Evolutionary conservation across 1,140 invertebrate species (phyloP).

Genomic region (Metaphire vulgaris): DNA sequence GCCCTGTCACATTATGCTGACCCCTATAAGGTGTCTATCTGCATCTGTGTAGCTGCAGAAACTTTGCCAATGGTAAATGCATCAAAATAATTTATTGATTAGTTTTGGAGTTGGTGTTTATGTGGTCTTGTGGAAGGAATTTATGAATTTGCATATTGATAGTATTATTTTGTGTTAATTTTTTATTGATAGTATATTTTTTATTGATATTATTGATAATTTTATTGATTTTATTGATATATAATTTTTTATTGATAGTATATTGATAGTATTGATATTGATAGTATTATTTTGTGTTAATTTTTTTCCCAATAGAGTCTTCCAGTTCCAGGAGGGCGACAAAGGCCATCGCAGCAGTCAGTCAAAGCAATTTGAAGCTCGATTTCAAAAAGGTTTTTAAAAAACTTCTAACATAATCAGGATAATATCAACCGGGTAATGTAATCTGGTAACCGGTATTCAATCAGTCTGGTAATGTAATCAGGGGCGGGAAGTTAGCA

Average conservation of each 20-base stretch:
- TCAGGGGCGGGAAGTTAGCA: too few species aligned
- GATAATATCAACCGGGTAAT: too few species aligned
- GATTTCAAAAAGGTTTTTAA: conserved; percentile 44
- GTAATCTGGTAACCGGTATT: too few species aligned
- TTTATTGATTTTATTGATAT: not conserved
- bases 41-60: too few species aligned
- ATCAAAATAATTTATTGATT: not conserved
- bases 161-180: not conserved
- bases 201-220: not conserved
- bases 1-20: too few species aligned
- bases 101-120: conserved; percentile 3
- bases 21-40: too few species aligned
- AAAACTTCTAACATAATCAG: too few species aligned
- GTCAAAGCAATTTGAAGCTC: conserved; percentile 42
- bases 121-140: not conserved
- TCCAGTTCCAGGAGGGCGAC: conserved; percentile 70
- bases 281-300: not conserved
- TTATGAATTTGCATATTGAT: not conserved
- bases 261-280: not conserved
- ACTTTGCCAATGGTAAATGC: too few species aligned
- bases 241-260: conserved; percentile 2
- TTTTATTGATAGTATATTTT: not conserved
- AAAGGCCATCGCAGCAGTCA: conserved; percentile 44
- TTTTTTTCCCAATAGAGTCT: conserved; percentile 41
- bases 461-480: not conserved